Evolutionary conservation across 2,113 vertebrate species (phyloP).

Genomic region (Danionella cerebrum): DNA sequence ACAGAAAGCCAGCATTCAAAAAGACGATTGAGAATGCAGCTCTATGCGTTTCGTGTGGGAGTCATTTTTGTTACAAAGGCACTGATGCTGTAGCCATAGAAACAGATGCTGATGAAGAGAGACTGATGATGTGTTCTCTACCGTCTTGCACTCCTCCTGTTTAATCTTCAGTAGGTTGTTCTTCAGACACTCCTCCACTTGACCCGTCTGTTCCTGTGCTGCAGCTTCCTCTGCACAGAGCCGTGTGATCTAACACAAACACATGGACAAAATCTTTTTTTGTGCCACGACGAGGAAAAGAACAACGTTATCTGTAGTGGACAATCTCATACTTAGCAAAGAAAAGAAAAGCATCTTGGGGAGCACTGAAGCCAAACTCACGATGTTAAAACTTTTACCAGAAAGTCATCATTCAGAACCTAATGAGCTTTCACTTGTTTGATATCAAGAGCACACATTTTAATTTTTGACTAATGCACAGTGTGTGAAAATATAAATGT

Average conservation of each 20-base stretch:
- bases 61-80: background rate
- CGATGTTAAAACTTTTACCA: too few species aligned
- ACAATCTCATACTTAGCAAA: too few species aligned
- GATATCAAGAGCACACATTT: too few species aligned
- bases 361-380: too few species aligned
- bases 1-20: too few species aligned
- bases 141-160: slow-evolving; percentile 86
- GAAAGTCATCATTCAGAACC: too few species aligned
- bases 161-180: slow-evolving; percentile 94
- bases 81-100: background rate
- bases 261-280: background rate
- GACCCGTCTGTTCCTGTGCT: slow-evolving; percentile 93
- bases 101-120: background rate
- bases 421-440: too few species aligned
- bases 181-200: slow-evolving; percentile 96
- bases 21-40: background rate
- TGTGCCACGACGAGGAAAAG: too few species aligned
- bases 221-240: slow-evolving; percentile 91
- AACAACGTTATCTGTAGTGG: too few species aligned
- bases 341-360: too few species aligned
- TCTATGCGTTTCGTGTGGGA: background rate
- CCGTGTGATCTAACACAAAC: slow-evolving; percentile 69
- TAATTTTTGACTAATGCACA: too few species aligned
- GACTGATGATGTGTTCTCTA: slow-evolving; percentile 45
- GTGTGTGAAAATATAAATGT: too few species aligned